phyloP scores from a whole-genome alignment of 1,140 invertebrate genomes.

The Sesamia nonagrioides region DNA sequence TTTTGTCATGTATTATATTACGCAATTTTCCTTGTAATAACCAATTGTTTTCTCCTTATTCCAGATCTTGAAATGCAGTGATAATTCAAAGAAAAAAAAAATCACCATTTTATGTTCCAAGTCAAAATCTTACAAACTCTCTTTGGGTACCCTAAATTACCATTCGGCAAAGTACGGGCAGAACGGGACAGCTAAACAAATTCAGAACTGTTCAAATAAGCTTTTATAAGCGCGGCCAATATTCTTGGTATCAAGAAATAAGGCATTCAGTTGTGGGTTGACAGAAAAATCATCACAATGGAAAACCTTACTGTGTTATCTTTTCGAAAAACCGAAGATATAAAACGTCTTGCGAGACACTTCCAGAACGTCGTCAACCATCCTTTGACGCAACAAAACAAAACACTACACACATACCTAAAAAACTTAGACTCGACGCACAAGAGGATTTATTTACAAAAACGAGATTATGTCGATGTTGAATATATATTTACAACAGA shows the following conservation, averaged over 20 bases:
- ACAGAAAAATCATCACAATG: conserved; percentile 65
- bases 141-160: conserved; percentile 20
- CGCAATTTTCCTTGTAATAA: not conserved
- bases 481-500: conserved; percentile 84
- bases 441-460: conserved; percentile 71
- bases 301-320: conserved; percentile 73
- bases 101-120: conserved; percentile 52
- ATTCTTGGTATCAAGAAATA: conserved; percentile 37
- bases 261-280: conserved; percentile 46
- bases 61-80: conserved; percentile 85
- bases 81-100: conserved; percentile 71
- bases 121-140: conserved; percentile 54
- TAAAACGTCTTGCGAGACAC: conserved; percentile 74
- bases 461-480: conserved; percentile 76
- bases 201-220: conserved; percentile 28
- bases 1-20: no score
- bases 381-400: conserved; percentile 68
- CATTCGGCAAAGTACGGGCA: conserved; percentile 74
- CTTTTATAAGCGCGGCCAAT: conserved; percentile 35
- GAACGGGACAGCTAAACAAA: conserved; percentile 9
- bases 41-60: conserved; percentile 58
- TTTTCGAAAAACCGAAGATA: conserved; percentile 77
- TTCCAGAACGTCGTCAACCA: conserved; percentile 76
- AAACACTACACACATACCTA: conserved; percentile 67
- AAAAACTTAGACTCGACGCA: conserved; percentile 73